Percentiles rank a stretch among this genome's conserved stretches.
Evolutionary conservation across 1,140 invertebrate genomes (phyloP).

Genomic region (Sitobion miscanthi): DNA sequence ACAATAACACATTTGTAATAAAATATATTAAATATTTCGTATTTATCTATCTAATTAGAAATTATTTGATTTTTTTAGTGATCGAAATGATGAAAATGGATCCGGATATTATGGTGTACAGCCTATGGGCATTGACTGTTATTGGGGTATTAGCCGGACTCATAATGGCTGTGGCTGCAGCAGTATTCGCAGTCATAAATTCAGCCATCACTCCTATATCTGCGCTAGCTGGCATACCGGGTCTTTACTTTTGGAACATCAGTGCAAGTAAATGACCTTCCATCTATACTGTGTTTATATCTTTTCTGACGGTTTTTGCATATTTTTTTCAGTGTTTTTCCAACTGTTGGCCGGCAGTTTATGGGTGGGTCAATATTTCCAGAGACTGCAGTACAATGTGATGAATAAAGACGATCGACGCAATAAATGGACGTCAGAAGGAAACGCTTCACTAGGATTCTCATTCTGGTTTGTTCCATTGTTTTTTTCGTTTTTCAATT

Average conservation of each 20-base stretch:
- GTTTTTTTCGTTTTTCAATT: background rate
- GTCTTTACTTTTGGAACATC: conserved; percentile 80
- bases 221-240: conserved; percentile 76
- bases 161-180: conserved; percentile 72
- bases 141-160: conserved; percentile 71
- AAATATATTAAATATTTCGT: background rate
- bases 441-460: conserved; percentile 73
- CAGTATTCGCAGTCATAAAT: conserved; percentile 79
- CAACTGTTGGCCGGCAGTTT: conserved; percentile 73
- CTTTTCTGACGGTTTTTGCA: background rate
- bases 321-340: conserved; percentile 71
- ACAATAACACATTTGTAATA: background rate
- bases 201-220: conserved; percentile 77
- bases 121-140: conserved; percentile 76
- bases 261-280: conserved; percentile 70
- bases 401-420: conserved; percentile 76
- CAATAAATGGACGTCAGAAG: conserved; percentile 76
- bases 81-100: conserved; percentile 69
- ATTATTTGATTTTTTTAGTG: conserved; percentile 63
- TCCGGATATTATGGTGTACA: conserved; percentile 72
- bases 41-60: background rate
- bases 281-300: background rate
- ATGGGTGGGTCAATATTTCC: conserved; percentile 78
- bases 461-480: conserved; percentile 75
- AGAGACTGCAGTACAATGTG: conserved; percentile 77